phyloP scores from a whole-genome alignment of 2,797 vertebrate species.

The Coregonus suidteri region DNA sequence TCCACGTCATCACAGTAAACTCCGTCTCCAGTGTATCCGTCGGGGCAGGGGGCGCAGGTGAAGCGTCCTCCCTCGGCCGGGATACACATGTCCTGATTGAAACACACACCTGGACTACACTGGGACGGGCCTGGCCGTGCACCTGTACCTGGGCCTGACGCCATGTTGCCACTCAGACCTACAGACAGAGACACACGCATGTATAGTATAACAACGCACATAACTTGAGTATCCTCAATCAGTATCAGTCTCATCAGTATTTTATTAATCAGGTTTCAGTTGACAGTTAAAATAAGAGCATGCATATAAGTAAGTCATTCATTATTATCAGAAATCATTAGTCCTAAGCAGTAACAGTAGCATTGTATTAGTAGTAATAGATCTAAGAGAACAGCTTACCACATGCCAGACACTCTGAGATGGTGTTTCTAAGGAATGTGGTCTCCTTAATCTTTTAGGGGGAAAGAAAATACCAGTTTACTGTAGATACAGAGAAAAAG shows the following conservation, averaged over 20 bases:
- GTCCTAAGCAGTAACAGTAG: not conserved
- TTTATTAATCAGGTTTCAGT: too few relatives aligned
- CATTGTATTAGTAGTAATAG: not conserved
- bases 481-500: not conserved
- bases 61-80: slow-evolving; percentile 76
- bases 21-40: slow-evolving; percentile 91
- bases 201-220: not conserved
- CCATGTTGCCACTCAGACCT: slow-evolving; percentile 54
- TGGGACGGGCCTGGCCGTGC: slow-evolving; percentile 25
- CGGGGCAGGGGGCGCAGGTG: slow-evolving; percentile 88
- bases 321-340: not conserved
- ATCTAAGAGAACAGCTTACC: slow-evolving; percentile 74
- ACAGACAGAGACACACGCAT: slow-evolving; percentile 7
- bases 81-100: slow-evolving; percentile 84
- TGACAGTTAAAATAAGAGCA: too few relatives aligned
- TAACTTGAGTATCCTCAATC: not conserved
- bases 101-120: slow-evolving; percentile 86
- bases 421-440: slow-evolving; percentile 88
- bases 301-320: too few relatives aligned
- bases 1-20: slow-evolving; percentile 87
- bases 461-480: not conserved
- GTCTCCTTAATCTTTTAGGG: slow-evolving; percentile 89
- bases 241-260: too few relatives aligned
- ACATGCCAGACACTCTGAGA: slow-evolving; percentile 91
- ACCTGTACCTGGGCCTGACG: slow-evolving; percentile 30